A percentile compares a stretch with the other conserved stretches of the same genome.
phyloP scores from a whole-genome alignment of 1,140 invertebrate species.

The Eurosta solidaginis region DNA sequence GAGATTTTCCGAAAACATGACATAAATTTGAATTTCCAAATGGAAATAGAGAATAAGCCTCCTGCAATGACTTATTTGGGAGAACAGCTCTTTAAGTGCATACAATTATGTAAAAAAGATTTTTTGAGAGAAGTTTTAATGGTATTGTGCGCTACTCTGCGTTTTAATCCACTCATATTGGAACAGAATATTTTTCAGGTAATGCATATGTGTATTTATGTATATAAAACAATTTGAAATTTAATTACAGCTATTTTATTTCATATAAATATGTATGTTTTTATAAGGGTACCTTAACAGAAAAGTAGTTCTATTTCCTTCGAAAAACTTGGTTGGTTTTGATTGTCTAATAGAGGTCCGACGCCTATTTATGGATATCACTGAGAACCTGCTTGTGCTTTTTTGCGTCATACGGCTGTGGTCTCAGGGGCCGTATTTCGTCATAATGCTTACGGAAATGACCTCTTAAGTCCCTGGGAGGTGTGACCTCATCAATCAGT shows the following conservation, averaged over 20 bases:
- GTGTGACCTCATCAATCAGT: too few species aligned
- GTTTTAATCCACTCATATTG: slow-evolving; percentile 52
- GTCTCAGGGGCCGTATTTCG: too few species aligned
- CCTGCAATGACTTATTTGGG: slow-evolving; percentile 30
- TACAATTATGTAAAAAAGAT: not conserved
- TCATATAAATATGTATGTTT: too few species aligned
- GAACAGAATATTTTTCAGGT: slow-evolving; percentile 45
- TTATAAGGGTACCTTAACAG: too few species aligned
- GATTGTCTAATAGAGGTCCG: too few species aligned
- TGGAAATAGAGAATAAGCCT: not conserved
- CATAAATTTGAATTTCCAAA: slow-evolving; percentile 40
- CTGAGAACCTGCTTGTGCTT: too few species aligned
- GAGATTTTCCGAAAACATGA: slow-evolving; percentile 46
- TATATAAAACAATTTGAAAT: not conserved
- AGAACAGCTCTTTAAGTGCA: slow-evolving; percentile 16
- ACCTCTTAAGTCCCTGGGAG: too few species aligned
- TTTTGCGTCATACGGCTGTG: too few species aligned
- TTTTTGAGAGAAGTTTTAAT: slow-evolving; percentile 39
- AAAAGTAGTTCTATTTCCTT: too few species aligned
- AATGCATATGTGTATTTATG: not conserved
- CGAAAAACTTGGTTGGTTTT: too few species aligned
- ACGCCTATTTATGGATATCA: too few species aligned
- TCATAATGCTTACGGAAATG: too few species aligned
- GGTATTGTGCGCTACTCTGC: slow-evolving; percentile 45
- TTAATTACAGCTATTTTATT: not conserved